A percentile compares a stretch with the other conserved stretches of the same genome.
Evolutionary conservation across 2,888 invertebrate genomes (phyloP).

Genomic region (Chymomyza procnemis): DNA sequence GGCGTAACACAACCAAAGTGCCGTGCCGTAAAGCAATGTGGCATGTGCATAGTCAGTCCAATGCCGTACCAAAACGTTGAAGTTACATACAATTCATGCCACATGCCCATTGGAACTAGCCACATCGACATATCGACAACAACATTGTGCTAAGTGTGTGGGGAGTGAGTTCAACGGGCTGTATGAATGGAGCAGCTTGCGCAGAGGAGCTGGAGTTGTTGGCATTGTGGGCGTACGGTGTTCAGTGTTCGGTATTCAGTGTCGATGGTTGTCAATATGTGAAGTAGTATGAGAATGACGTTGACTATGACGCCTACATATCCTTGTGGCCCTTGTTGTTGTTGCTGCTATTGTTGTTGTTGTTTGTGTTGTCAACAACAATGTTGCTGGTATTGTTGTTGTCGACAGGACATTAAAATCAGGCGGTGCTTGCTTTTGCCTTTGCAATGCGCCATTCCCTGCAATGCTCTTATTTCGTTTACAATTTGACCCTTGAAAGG

Average conservation of each 20-base stretch:
- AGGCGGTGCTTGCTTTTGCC: slow-evolving; percentile 45
- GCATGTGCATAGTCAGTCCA: background rate
- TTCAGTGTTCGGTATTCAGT: slow-evolving; percentile 31
- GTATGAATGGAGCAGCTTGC: no score
- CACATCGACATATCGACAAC: slow-evolving; percentile 61
- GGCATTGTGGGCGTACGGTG: slow-evolving; percentile 29
- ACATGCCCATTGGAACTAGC: slow-evolving; percentile 32
- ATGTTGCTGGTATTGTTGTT: slow-evolving; percentile 45
- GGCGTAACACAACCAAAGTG: slow-evolving; percentile 29
- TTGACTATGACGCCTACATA: slow-evolving; percentile 51
- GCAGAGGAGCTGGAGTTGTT: slow-evolving; percentile 27
- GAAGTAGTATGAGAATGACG: background rate
- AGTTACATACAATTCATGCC: background rate
- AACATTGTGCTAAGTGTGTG: slow-evolving; percentile 44
- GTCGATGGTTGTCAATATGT: background rate
- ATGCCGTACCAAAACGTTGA: background rate
- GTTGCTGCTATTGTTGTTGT: slow-evolving; percentile 11
- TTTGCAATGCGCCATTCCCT: slow-evolving; percentile 17
- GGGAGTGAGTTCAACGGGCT: no score
- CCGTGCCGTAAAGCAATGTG: slow-evolving; percentile 27
- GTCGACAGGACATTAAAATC: slow-evolving; percentile 60
- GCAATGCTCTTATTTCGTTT: slow-evolving; percentile 67
- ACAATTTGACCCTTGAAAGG: slow-evolving; percentile 68
- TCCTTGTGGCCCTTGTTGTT: slow-evolving; percentile 43
- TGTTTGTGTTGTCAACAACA: slow-evolving; percentile 32